Percentiles rank a stretch among this genome's conserved stretches.
phyloP scores from a whole-genome alignment of 2,797 vertebrate species.

The Rhincodon typus region DNA sequence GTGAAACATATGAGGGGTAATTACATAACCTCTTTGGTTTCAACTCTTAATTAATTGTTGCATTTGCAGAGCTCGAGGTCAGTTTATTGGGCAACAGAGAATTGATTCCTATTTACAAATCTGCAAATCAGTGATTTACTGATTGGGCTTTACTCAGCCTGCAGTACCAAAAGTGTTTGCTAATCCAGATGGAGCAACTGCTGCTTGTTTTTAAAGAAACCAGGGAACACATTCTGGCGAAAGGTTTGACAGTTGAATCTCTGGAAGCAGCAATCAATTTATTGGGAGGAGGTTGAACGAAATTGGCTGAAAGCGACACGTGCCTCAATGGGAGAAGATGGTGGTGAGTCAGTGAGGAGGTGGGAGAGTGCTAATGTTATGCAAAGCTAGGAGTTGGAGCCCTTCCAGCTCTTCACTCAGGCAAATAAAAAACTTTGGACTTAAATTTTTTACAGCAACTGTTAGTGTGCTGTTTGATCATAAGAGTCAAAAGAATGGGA shows the following conservation, averaged over 20 bases:
- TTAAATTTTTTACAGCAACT: neutral
- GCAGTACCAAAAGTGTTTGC: neutral
- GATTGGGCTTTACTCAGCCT: neutral
- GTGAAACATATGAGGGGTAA: neutral
- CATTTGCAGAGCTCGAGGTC: neutral
- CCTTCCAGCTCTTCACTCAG: neutral
- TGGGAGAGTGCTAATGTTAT: neutral
- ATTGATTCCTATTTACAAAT: neutral
- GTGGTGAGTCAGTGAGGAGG: too few species aligned
- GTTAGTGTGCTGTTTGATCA: neutral
- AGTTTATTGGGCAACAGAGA: neutral
- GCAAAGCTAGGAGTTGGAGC: neutral
- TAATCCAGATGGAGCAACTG: neutral
- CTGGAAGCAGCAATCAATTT: neutral
- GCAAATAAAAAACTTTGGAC: neutral
- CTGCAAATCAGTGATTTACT: neutral
- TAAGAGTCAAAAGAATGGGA: too few species aligned
- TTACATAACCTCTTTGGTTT: neutral
- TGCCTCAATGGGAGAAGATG: too few species aligned
- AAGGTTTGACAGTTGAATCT: neutral
- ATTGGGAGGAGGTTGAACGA: too few species aligned
- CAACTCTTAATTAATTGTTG: neutral
- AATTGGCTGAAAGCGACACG: neutral
- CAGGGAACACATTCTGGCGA: neutral
- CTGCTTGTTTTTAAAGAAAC: neutral